These are phyloP conservation scores for Channa striata DNA, from an alignment of 2,797 vertebrate genomes.

Conservation along the genomic window DNA sequence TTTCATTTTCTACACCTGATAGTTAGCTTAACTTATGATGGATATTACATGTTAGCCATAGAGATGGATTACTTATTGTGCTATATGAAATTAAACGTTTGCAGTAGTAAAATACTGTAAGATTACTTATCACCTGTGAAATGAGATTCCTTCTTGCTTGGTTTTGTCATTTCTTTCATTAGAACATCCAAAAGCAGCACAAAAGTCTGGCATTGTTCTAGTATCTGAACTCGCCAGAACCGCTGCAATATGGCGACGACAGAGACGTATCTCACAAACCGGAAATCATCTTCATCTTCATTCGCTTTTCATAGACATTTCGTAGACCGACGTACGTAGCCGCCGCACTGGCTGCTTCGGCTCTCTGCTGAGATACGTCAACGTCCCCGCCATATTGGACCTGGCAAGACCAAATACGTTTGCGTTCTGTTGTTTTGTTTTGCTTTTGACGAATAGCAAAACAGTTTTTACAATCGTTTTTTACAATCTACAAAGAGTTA, in stretches of 20 bases:
- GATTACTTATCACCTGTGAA: neutral
- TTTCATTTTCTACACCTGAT: too few relatives aligned
- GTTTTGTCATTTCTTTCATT: neutral
- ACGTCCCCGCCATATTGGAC: too few relatives aligned
- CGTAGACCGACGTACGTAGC: too few relatives aligned
- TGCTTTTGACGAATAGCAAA: too few relatives aligned
- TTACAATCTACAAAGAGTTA: too few relatives aligned
- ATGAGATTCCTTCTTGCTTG: neutral
- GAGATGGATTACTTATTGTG: neutral
- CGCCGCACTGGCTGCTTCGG: too few relatives aligned
- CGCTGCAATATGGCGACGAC: neutral
- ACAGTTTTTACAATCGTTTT: too few relatives aligned
- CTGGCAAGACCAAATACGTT: too few relatives aligned
- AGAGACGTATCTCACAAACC: neutral
- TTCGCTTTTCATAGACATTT: neutral
- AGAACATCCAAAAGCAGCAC: neutral
- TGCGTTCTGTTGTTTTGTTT: too few relatives aligned
- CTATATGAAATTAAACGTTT: neutral
- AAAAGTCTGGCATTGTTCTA: neutral
- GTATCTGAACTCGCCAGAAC: neutral
- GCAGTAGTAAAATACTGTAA: neutral
- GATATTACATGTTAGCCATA: neutral
- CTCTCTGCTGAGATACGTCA: too few relatives aligned
- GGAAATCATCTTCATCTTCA: neutral
- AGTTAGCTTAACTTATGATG: neutral